Evolutionary conservation across 2,888 invertebrate genomes (phyloP).

Genomic region (Acronicta psi): DNA sequence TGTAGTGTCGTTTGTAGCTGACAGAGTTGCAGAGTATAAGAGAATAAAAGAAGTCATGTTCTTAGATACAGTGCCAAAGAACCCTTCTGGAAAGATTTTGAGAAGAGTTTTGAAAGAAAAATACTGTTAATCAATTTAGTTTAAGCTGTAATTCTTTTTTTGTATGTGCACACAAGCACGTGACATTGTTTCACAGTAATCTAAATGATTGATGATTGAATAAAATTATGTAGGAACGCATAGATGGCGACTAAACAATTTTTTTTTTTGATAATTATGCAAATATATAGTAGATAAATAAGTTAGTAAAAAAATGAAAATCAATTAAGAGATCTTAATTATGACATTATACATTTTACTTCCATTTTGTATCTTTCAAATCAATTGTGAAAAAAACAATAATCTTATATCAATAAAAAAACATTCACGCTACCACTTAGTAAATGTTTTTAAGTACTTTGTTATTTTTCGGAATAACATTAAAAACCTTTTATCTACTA

Average conservation of each 20-base stretch:
- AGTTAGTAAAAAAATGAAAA: too few species aligned
- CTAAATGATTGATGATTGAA: too few species aligned
- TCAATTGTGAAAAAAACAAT: not conserved
- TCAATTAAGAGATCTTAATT: too few species aligned
- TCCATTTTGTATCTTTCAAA: too few species aligned
- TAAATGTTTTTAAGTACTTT: not conserved
- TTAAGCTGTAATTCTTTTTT: too few species aligned
- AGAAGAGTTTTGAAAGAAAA: constrained; percentile 87
- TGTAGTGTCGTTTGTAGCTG: constrained; percentile 89
- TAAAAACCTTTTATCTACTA: constrained; percentile 15
- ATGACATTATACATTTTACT: too few species aligned
- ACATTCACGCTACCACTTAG: not conserved
- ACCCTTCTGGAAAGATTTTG: constrained; percentile 93
- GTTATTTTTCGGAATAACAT: constrained; percentile 6
- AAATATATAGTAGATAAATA: too few species aligned
- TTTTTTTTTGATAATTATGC: too few species aligned
- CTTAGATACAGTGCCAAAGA: constrained; percentile 91
- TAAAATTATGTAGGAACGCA: too few species aligned
- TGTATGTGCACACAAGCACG: too few species aligned
- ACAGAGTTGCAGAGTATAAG: constrained; percentile 93
- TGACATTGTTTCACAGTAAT: too few species aligned
- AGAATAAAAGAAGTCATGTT: constrained; percentile 91
- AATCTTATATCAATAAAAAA: not conserved
- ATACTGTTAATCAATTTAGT: constrained; percentile 50
- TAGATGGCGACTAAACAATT: too few species aligned